Conservation (phyloP, 2,888 invertebrate genomes). For the Archips crataeganus region DNA sequence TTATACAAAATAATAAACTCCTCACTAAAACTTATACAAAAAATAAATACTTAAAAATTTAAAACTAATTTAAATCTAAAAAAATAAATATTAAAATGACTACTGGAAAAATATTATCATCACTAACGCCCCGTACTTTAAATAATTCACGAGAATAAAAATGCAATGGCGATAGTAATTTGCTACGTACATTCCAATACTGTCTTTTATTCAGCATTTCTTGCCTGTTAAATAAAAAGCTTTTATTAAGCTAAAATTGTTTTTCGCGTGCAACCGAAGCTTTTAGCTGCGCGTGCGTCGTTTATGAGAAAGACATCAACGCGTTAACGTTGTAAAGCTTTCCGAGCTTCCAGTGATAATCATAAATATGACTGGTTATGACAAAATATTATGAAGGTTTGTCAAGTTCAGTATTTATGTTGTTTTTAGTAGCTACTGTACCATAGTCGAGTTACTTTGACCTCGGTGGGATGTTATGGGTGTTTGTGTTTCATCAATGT, state of each 20-base stretch:
- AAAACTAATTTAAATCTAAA: no score
- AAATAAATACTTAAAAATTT: no score
- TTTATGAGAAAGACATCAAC: slow-evolving; percentile 62
- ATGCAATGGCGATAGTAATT: neutral
- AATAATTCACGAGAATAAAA: neutral
- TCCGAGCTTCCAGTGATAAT: slow-evolving; percentile 16
- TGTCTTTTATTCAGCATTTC: neutral
- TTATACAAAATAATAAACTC: no score
- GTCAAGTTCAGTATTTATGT: neutral
- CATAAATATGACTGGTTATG: slow-evolving; percentile 19
- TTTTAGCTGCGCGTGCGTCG: slow-evolving; percentile 24
- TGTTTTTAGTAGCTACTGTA: neutral
- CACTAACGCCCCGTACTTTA: neutral
- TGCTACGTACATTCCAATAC: neutral
- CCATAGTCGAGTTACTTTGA: neutral
- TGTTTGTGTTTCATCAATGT: neutral
- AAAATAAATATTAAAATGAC: no score
- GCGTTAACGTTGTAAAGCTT: slow-evolving; percentile 45
- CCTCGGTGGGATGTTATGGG: neutral
- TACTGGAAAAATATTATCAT: no score
- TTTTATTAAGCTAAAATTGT: slow-evolving; percentile 5
- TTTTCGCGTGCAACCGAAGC: neutral
- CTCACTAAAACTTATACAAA: no score
- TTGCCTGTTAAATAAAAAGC: neutral
- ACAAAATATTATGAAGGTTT: slow-evolving; percentile 2